Evolutionary conservation across 2,888 invertebrate species (phyloP), one percentile per base, ranked within the genome.

Genomic region (Dexiosoma caninum): DNA sequence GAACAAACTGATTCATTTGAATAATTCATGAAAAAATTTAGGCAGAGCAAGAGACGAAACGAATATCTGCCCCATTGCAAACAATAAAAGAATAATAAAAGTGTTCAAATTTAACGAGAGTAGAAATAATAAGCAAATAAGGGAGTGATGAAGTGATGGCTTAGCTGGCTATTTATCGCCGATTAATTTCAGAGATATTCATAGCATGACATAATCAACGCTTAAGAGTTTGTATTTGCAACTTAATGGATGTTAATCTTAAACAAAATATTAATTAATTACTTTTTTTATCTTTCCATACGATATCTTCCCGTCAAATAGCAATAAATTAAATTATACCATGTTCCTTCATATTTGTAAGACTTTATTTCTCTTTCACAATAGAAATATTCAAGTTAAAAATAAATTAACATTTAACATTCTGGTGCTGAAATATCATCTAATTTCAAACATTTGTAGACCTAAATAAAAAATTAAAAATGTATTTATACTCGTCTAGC

Each of bases 131-230:
- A 14, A 42, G 16, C 46, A 49, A 40, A 35, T 70, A 37, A 37
- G 10, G 55, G 53, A 57, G 19, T 62, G 53, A 60, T 69, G 35
- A 35, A 8, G 53, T 37, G 23, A 27, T 27, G 4, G 51, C 14
- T 46, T 62, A 30, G 23, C 3, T 27, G 4, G 51, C 14, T 46
- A 55, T 76, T 60, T 27, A 14, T n/a, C 19, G 27, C 35, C 44
- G 42, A 44, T 21, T 23, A 35, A 55, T 42, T 9, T 21, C n/a
- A 46, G 12, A 44, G 14, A 49, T 23, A 27, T 51, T 51, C 14
- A 27, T 51, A 27, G 9, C 62, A 69, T 76, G 62, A 76, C 76
- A 70, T 76, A 69, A 76, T 76, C 59, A 4, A 14, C 40, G 59
- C 21, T 42, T 19, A 55, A 23, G 53, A n/a, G 49, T 49, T n/a